Percentiles rank a stretch among this genome's conserved stretches.
Evolutionary conservation across 2,113 vertebrate genomes (phyloP).

Genomic region (Cynoglossus semilaevis): DNA sequence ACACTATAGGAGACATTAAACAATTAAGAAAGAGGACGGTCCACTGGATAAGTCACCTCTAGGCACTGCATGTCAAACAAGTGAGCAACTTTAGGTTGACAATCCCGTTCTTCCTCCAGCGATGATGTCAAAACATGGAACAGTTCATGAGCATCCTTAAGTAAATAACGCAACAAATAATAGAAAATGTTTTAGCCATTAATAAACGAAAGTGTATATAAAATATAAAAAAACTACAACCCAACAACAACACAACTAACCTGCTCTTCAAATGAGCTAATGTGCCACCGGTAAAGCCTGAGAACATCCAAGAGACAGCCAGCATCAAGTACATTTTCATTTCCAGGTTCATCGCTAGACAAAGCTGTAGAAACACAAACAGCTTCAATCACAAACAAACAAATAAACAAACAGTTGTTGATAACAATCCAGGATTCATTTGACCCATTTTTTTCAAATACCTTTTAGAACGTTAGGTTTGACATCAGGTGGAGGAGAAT

Average conservation of each 20-base stretch:
- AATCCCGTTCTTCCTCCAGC: conserved; percentile 87
- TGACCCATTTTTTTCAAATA: conserved; percentile 45
- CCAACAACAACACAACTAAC: conserved; percentile 59
- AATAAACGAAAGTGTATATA: background rate
- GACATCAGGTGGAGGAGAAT: background rate
- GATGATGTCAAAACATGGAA: conserved; percentile 96
- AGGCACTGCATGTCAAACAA: conserved; percentile 89
- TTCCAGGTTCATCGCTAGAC: conserved; percentile 80
- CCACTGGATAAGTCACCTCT: conserved; percentile 57
- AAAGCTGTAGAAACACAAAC: conserved; percentile 74
- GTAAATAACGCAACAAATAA: background rate
- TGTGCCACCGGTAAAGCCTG: conserved; percentile 91
- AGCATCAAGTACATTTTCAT: conserved; percentile 89
- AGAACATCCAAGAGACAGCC: conserved; percentile 88
- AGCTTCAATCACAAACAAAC: conserved; percentile 1
- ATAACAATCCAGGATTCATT: background rate
- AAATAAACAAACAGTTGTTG: background rate
- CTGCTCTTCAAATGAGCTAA: conserved; percentile 97
- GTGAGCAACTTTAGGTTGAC: conserved; percentile 82
- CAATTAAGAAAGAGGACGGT: no score
- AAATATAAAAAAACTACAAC: background rate
- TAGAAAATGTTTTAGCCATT: background rate
- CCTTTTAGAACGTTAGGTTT: conserved; percentile 80
- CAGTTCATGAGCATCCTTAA: conserved; percentile 92
- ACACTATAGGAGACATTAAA: no score